Conservation (phyloP, 2,888 invertebrate species). For the Mylabris sibirica region DNA sequence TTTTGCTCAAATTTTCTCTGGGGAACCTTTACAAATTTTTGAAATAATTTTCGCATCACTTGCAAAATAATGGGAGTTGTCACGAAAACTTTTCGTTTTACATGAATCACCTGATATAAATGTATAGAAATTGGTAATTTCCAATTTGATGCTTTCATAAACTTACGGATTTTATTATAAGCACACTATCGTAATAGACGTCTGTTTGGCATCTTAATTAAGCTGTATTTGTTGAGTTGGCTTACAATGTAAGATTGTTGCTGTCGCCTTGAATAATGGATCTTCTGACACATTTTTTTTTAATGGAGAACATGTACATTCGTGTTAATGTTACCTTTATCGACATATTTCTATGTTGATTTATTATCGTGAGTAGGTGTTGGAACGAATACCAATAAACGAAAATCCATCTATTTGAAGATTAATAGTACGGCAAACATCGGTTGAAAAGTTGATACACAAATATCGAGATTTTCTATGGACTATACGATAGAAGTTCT, state of each 20-base stretch:
- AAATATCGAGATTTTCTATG: neutral
- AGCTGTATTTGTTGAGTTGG: slow-evolving; percentile 25
- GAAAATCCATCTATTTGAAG: neutral
- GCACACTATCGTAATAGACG: too few relatives aligned
- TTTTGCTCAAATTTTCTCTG: too few relatives aligned
- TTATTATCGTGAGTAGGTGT: slow-evolving; percentile 15
- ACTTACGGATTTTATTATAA: too few relatives aligned
- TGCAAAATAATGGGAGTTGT: too few relatives aligned
- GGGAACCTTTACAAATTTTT: too few relatives aligned
- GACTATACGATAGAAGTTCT: too few relatives aligned
- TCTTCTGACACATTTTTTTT: slow-evolving; percentile 21
- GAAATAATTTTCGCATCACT: too few relatives aligned
- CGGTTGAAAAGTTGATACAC: neutral
- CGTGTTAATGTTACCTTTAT: neutral
- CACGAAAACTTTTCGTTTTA: too few relatives aligned
- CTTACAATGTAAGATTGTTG: neutral
- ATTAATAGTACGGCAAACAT: slow-evolving; percentile 8
- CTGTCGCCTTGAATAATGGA: slow-evolving; percentile 27
- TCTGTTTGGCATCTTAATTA: slow-evolving; percentile 27
- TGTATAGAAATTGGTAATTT: too few relatives aligned
- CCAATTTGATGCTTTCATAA: too few relatives aligned
- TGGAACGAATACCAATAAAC: slow-evolving; percentile 9
- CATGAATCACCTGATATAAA: too few relatives aligned
- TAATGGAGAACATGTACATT: slow-evolving; percentile 15
- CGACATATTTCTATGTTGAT: slow-evolving; percentile 20